These are phyloP conservation scores for Gadus chalcogrammus DNA, from an alignment of 2,113 vertebrate species.

Conservation along the genomic window DNA sequence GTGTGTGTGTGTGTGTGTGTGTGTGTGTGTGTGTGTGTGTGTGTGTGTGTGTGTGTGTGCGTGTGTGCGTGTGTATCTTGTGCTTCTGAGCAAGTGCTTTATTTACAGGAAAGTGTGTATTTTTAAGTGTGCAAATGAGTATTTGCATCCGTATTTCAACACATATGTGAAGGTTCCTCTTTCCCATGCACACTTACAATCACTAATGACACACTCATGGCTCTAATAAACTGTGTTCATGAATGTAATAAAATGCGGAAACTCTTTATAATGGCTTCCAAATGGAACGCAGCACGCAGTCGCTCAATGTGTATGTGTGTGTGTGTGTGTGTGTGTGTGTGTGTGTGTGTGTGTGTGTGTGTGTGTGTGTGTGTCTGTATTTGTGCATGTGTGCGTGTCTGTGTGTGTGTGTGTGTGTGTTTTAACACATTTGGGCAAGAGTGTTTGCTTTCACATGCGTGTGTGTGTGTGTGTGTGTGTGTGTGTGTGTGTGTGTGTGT, in stretches of 20 bases:
- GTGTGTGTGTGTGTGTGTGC: slow-evolving; percentile 21
- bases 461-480: no score
- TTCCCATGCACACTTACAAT: slow-evolving; percentile 11
- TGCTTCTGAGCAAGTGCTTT: no score
- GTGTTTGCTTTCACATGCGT: no score
- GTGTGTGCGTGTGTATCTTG: slow-evolving; percentile 20
- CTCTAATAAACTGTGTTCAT: slow-evolving; percentile 70
- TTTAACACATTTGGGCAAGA: no score
- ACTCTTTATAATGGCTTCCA: slow-evolving; percentile 60
- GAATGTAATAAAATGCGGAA: slow-evolving; percentile 68
- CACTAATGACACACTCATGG: slow-evolving; percentile 62
- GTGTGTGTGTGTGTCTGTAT: no score
- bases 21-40: slow-evolving; percentile 16
- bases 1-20: slow-evolving; percentile 15
- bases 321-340: no score
- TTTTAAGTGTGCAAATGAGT: background rate
- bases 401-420: no score
- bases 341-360: no score
- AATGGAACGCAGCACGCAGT: slow-evolving; percentile 49
- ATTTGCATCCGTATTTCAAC: slow-evolving; percentile 31
- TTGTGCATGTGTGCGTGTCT: no score
- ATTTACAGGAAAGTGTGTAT: no score
- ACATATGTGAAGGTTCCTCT: slow-evolving; percentile 45
- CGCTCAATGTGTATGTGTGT: background rate
- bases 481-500: no score